Conservation (phyloP, 2,113 vertebrate genomes). For the Corapipo altera region DNA sequence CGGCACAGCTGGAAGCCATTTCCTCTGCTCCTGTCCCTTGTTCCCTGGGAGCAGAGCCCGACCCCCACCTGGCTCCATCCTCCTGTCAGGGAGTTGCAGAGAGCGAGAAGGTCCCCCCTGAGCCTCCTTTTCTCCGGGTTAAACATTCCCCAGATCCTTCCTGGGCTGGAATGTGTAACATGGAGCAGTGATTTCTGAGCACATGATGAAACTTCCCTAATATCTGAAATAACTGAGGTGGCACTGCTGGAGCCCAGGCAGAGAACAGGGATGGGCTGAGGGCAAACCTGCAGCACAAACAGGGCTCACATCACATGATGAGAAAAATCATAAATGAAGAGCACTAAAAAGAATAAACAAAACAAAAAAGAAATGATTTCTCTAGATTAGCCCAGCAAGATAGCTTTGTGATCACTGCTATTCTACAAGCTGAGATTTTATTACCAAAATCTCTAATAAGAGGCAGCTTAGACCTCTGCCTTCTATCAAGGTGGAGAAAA, state of each 20-base stretch:
- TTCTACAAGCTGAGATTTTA: constrained; percentile 58
- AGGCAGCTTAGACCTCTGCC: constrained; percentile 53
- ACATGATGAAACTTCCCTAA: background rate
- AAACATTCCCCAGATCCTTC: background rate
- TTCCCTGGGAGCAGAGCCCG: background rate
- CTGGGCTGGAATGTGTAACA: background rate
- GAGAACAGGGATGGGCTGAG: background rate
- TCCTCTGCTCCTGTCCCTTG: background rate
- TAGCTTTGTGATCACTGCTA: constrained; percentile 59
- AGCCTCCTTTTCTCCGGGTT: background rate
- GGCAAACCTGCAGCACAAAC: background rate
- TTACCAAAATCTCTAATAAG: constrained; percentile 64
- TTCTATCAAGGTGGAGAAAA: constrained; percentile 60
- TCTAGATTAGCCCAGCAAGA: constrained; percentile 49
- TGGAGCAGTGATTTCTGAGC: background rate
- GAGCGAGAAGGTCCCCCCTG: background rate
- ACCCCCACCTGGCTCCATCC: background rate
- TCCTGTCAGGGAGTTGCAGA: background rate
- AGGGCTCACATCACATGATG: background rate
- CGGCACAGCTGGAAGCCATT: background rate
- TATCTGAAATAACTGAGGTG: fast-evolving
- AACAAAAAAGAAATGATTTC: constrained; percentile 44
- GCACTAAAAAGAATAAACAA: constrained; percentile 27
- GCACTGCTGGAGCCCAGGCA: background rate
- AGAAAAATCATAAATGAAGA: constrained; percentile 59